These are phyloP conservation scores for Oxycera nigricornis DNA, from an alignment of 2,888 invertebrate genomes.

Conservation along the genomic window DNA sequence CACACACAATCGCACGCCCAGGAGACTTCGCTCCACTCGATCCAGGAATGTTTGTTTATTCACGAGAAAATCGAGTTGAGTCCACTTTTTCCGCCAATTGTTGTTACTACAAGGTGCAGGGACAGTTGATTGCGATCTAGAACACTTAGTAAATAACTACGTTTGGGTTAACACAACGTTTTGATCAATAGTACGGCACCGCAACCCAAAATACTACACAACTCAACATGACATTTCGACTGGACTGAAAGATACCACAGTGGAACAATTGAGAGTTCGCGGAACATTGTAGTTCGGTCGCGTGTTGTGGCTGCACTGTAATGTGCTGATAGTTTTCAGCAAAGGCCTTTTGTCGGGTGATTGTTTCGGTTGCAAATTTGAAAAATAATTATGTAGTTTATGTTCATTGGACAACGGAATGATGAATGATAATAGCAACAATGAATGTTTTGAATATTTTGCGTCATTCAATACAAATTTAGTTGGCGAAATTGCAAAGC, in stretches of 20 bases:
- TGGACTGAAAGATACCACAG: neutral
- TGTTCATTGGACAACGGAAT: too few relatives aligned
- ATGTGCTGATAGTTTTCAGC: too few relatives aligned
- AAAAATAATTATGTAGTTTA: too few relatives aligned
- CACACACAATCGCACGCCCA: neutral
- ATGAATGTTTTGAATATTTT: too few relatives aligned
- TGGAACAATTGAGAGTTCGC: neutral
- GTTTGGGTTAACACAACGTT: neutral
- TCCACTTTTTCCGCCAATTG: neutral
- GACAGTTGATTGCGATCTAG: neutral
- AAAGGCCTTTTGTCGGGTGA: too few relatives aligned
- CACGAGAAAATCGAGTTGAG: neutral
- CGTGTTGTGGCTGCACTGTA: neutral
- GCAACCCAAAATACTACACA: slow-evolving; percentile 1
- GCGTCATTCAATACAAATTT: too few relatives aligned
- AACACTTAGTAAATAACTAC: neutral
- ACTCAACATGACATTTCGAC: slow-evolving; percentile 29
- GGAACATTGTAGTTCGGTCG: neutral
- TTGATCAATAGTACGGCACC: neutral
- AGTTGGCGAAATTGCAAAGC: too few relatives aligned
- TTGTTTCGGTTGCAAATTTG: too few relatives aligned
- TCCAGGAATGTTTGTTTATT: slow-evolving; percentile 31
- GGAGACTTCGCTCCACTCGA: neutral
- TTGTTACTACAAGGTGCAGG: neutral
- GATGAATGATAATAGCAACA: too few relatives aligned